A percentile compares a stretch with the other conserved stretches of the same genome.
Conservation (phyloP, 2,113 vertebrate genomes). For the Tragelaphus strepsiceros region DNA sequence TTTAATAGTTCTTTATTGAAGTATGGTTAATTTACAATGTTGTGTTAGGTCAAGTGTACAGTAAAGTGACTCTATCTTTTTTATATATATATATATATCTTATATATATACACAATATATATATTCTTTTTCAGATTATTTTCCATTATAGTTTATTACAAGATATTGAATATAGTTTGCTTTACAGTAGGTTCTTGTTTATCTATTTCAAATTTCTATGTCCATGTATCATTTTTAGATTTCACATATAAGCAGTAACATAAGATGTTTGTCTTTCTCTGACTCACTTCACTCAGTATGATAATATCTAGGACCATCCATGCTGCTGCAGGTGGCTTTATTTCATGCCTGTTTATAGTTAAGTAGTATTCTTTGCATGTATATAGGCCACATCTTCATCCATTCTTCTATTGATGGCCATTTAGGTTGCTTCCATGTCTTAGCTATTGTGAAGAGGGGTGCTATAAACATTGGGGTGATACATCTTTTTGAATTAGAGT, state of each 20-base stretch:
- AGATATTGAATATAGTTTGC: background rate
- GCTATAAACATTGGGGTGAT: background rate
- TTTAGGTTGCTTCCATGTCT: background rate
- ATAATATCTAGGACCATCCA: background rate
- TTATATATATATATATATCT: background rate
- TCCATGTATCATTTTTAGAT: background rate
- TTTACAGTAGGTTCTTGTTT: background rate
- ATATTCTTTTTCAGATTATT: background rate
- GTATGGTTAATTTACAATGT: background rate
- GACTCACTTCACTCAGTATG: background rate
- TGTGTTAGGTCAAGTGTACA: background rate
- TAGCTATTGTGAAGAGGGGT: background rate
- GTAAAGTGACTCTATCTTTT: background rate
- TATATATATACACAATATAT: background rate
- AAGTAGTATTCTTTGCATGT: background rate
- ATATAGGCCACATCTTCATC: background rate
- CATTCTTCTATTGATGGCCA: background rate
- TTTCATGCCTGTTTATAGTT: background rate
- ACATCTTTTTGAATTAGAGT: background rate
- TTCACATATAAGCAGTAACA: background rate
- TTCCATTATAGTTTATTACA: background rate
- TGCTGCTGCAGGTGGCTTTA: background rate
- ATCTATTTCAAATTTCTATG: background rate
- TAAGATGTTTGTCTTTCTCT: background rate
- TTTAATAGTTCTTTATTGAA: background rate